Percentiles rank a stretch among this genome's conserved stretches.
Evolutionary conservation across 2,888 invertebrate species (phyloP).

Genomic region (Amphipoea oculea): DNA sequence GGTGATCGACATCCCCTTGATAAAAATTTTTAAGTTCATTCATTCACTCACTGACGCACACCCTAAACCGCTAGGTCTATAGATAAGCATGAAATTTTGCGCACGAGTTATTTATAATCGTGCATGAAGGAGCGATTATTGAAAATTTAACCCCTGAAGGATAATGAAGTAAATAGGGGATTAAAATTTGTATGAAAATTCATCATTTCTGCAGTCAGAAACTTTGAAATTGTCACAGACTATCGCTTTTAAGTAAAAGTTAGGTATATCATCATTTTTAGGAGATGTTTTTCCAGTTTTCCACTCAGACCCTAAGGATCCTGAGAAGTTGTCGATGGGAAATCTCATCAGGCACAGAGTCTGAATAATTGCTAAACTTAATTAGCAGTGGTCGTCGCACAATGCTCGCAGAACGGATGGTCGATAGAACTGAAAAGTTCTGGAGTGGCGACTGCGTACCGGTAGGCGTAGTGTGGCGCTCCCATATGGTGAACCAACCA

Average conservation of each 20-base stretch:
- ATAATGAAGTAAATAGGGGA: background rate
- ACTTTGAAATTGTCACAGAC: background rate
- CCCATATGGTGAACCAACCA: background rate
- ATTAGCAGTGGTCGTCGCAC: too few species aligned
- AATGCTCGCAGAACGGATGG: too few species aligned
- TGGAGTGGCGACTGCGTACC: background rate
- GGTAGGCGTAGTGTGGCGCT: background rate
- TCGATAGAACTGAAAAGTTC: too few species aligned
- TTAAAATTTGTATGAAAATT: background rate
- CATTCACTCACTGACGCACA: background rate
- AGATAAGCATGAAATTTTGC: background rate
- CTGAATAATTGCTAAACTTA: too few species aligned
- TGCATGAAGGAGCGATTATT: background rate
- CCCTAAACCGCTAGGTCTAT: background rate
- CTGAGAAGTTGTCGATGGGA: background rate
- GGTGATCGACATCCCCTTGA: background rate
- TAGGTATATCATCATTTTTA: background rate
- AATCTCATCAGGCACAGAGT: too few species aligned
- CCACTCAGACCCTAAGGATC: background rate
- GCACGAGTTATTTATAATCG: background rate
- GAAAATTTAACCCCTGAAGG: background rate
- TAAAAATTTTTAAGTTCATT: background rate
- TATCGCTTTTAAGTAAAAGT: background rate
- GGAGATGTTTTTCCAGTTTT: background rate
- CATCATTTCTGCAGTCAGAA: background rate